Conservation (phyloP, 2,113 vertebrate species). For the Pelusios castaneus region DNA sequence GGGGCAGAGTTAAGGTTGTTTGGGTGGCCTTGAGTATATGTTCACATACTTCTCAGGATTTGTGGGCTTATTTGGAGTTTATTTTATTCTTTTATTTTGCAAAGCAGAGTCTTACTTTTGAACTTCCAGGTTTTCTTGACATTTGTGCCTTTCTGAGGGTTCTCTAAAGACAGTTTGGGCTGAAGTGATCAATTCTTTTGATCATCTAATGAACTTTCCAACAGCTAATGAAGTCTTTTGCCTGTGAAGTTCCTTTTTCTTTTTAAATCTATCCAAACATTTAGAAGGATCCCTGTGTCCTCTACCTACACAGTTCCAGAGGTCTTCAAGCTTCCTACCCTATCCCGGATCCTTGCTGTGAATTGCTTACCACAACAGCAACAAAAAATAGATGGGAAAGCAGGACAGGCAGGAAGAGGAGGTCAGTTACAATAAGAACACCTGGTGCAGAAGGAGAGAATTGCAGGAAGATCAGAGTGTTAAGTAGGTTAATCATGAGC, state of each 20-base stretch:
- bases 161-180: neutral
- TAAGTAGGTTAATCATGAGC: neutral
- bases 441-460: neutral
- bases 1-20: neutral
- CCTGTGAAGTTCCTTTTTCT: neutral
- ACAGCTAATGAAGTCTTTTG: neutral
- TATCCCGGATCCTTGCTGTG: neutral
- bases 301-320: neutral
- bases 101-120: neutral
- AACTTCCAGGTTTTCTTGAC: neutral
- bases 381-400: neutral
- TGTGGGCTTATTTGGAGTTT: neutral
- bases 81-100: neutral
- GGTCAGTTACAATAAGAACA: neutral
- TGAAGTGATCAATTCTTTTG: neutral
- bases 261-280: neutral
- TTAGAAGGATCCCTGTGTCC: neutral
- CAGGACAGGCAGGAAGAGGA: neutral
- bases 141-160: neutral
- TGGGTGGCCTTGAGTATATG: neutral
- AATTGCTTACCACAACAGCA: neutral
- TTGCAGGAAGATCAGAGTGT: neutral
- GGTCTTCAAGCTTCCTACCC: neutral
- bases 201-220: neutral
- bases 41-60: neutral